Base-by-base conservation (phyloP, 2,797 vertebrate species). In the Mus minutoides region DNA sequence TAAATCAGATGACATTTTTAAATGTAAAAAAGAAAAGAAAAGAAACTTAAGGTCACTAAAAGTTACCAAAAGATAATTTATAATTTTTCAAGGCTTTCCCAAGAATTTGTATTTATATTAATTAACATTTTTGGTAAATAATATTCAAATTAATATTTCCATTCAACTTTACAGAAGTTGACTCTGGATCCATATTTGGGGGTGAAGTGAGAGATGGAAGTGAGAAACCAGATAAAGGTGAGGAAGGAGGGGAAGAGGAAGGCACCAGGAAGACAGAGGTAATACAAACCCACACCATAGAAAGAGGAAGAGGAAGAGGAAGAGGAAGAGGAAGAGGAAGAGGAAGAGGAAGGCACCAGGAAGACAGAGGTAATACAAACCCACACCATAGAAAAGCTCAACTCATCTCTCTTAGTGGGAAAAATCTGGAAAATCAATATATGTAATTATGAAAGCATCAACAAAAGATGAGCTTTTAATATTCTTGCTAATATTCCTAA, bases 1-100 rank as follows among this genome's bases (percentile, higher is more conserved):
- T 46, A 88, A 91, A 92, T 77, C 29, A 88, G n/a, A 54, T 91
- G 12, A 90, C 88, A 73, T 16, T 46, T 83, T 94, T 64, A 80
- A 92, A 91, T 71, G 10, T 76, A 96, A 60, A 87, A 87, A 80
- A 91, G 82, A 93, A 96, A 37, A 90, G 79, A 91, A 86, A 86
- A 75, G 13, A 14, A 67, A 40, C 58, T 95, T 80, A 76, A 52
- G 71, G 31, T 46, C 82, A 73, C 14, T 91, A 88, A 67, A 60
- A 52, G 40, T 62, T 79, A 93, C 82, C 6, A 37, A 91, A 31
- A 93, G 17, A 46, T 52, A 56, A 58, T 34, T 37, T 71, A 64
- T 58, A 82, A 89, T 43, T 34, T 80, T 60, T 64, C 14, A 78
- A 90, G 12, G 19, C 60, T 94, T 94, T 75, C 60, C 58, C 87